Evolutionary conservation across 2,888 invertebrate genomes (phyloP).

Genomic region (Cephonodes hylas): DNA sequence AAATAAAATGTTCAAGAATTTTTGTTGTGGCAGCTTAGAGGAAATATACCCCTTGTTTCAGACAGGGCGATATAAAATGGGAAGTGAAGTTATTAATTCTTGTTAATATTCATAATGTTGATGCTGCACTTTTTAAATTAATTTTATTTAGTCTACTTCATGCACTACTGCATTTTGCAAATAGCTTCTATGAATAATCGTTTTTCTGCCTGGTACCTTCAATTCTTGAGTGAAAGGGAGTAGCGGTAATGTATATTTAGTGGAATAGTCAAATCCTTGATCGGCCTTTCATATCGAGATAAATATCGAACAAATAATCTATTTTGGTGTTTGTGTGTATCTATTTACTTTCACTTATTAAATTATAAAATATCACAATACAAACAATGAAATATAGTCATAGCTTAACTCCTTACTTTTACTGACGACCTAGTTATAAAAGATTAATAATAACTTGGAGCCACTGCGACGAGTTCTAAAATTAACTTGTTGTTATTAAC

Average conservation of each 20-base stretch:
- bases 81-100: constrained; percentile 40
- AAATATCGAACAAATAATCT: too few relatives aligned
- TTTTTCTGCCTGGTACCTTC: too few relatives aligned
- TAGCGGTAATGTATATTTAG: too few relatives aligned
- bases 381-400: background rate
- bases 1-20: constrained; percentile 46
- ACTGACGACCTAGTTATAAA: background rate
- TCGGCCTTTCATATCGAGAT: too few relatives aligned
- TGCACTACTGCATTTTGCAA: background rate
- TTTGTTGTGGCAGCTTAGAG: constrained; percentile 36
- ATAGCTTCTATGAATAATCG: too few relatives aligned
- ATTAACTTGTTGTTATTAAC: background rate
- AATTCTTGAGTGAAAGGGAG: too few relatives aligned
- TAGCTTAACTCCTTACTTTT: background rate
- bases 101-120: constrained; percentile 19
- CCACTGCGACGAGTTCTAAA: background rate
- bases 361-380: too few relatives aligned
- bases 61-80: constrained; percentile 35
- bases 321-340: too few relatives aligned
- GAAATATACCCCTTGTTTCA: constrained; percentile 34
- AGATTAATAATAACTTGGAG: constrained; percentile 11
- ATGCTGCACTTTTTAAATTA: background rate
- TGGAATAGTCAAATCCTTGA: too few relatives aligned
- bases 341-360: too few relatives aligned
- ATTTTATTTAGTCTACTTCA: background rate